Evolutionary conservation across 2,888 invertebrate species (phyloP).

Genomic region (Cerastis rubricosa): DNA sequence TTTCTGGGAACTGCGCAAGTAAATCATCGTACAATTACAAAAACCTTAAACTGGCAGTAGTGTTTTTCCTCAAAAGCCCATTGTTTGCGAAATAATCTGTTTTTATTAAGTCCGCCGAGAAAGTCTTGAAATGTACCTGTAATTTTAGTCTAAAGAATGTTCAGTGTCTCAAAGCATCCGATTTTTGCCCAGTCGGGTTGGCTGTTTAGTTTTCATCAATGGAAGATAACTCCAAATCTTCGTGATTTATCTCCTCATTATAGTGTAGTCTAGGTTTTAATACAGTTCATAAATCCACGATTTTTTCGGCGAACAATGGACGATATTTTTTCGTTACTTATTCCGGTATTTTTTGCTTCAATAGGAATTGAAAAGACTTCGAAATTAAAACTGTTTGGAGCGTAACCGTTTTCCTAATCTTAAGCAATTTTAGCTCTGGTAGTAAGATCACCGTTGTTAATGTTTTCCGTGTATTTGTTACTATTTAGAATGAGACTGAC

Average conservation of each 20-base stretch:
- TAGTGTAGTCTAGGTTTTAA: slow-evolving; percentile 9
- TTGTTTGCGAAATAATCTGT: slow-evolving; percentile 48
- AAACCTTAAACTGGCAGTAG: slow-evolving; percentile 25
- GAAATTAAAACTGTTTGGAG: slow-evolving; percentile 27
- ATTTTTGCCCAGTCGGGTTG: not conserved
- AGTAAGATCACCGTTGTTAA: slow-evolving; percentile 49
- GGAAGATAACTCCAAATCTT: slow-evolving; percentile 8
- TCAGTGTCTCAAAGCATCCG: not conserved
- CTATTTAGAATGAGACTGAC: slow-evolving; percentile 28
- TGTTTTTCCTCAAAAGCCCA: slow-evolving; percentile 38
- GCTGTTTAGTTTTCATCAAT: slow-evolving; percentile 22
- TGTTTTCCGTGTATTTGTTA: slow-evolving; percentile 49
- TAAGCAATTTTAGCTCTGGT: slow-evolving; percentile 36
- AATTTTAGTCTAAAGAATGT: slow-evolving; percentile 2
- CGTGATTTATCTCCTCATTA: slow-evolving; percentile 28
- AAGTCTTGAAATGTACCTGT: slow-evolving; percentile 21
- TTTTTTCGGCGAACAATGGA: slow-evolving; percentile 39
- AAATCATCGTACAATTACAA: slow-evolving; percentile 38
- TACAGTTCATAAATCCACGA: slow-evolving; percentile 24
- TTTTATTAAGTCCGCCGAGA: slow-evolving; percentile 15
- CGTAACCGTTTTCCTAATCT: slow-evolving; percentile 48
- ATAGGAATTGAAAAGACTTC: slow-evolving; percentile 22
- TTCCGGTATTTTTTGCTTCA: slow-evolving; percentile 34
- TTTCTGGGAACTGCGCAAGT: slow-evolving; percentile 39
- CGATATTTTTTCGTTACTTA: slow-evolving; percentile 34